phyloP scores from a whole-genome alignment of 2,797 vertebrate species.

The Catamblyrhynchus diadema region DNA sequence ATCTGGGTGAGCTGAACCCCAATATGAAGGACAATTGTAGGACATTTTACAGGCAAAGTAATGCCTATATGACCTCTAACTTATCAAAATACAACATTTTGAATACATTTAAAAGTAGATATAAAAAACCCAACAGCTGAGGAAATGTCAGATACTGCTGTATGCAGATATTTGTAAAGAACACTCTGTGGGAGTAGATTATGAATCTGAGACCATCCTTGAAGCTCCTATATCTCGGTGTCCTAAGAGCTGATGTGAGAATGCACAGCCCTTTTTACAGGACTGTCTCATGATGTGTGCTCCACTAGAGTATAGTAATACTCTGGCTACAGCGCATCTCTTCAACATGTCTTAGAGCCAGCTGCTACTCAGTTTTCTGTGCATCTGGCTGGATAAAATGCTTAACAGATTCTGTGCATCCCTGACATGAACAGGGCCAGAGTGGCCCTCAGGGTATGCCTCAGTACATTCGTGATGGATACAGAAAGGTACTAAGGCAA shows the following conservation, averaged over 20 bases:
- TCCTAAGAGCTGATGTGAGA: background rate
- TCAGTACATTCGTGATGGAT: background rate
- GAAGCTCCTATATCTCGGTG: background rate
- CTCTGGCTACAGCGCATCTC: background rate
- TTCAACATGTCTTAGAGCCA: background rate
- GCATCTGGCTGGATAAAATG: background rate
- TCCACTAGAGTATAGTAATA: background rate
- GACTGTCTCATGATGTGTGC: background rate
- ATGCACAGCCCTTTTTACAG: background rate
- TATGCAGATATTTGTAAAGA: background rate
- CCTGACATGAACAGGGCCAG: background rate
- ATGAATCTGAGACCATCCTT: background rate
- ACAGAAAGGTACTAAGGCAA: background rate
- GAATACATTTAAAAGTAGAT: background rate
- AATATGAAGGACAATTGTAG: background rate
- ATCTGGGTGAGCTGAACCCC: background rate
- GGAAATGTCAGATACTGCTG: background rate
- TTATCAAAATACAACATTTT: background rate
- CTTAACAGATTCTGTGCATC: background rate
- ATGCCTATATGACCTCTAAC: background rate
- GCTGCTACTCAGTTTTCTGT: background rate
- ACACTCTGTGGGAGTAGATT: background rate
- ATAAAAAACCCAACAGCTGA: background rate
- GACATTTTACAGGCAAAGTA: background rate
- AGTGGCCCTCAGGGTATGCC: background rate